Conservation (phyloP, 2,888 invertebrate species). For the Drosophila borborema region DNA sequence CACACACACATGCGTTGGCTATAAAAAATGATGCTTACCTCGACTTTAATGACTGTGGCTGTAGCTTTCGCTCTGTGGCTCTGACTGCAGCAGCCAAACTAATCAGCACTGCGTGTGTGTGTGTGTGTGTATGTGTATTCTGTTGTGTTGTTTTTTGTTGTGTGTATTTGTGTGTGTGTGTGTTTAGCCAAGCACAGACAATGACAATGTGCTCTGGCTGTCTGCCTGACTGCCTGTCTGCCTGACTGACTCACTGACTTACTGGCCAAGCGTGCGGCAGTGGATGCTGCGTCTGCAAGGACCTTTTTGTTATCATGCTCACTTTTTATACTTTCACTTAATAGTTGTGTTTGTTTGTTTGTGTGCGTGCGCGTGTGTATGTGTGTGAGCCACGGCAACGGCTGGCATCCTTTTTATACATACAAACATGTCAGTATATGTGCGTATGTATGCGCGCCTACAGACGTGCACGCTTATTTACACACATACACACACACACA, state of each 20-base stretch:
- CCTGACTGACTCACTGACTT: constrained; percentile 32
- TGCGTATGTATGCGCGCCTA: constrained; percentile 8
- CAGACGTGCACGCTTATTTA: constrained; percentile 18
- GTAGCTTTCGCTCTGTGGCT: constrained; percentile 48
- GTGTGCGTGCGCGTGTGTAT: constrained; percentile 50
- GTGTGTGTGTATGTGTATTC: constrained; percentile 10
- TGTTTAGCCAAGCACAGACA: constrained; percentile 61
- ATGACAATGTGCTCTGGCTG: constrained; percentile 50
- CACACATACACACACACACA: constrained; percentile 31
- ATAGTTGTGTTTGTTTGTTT: constrained; percentile 73
- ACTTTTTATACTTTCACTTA: constrained; percentile 81
- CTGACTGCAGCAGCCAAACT: constrained; percentile 50
- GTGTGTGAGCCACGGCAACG: constrained; percentile 53
- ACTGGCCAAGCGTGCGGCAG: constrained; percentile 45
- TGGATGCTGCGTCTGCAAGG: constrained; percentile 64
- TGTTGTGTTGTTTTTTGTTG: constrained; percentile 1
- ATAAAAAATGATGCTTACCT: constrained; percentile 78
- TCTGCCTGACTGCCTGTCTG: constrained; percentile 29
- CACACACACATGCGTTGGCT: constrained; percentile 36
- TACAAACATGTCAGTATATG: constrained; percentile 26
- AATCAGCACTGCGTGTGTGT: constrained; percentile 63
- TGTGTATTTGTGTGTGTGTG: not conserved
- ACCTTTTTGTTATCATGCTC: constrained; percentile 80
- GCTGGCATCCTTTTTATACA: constrained; percentile 68
- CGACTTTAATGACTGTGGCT: constrained; percentile 74